phyloP scores from a whole-genome alignment of 2,888 invertebrate species.

The Lasioglossum lativentre region DNA sequence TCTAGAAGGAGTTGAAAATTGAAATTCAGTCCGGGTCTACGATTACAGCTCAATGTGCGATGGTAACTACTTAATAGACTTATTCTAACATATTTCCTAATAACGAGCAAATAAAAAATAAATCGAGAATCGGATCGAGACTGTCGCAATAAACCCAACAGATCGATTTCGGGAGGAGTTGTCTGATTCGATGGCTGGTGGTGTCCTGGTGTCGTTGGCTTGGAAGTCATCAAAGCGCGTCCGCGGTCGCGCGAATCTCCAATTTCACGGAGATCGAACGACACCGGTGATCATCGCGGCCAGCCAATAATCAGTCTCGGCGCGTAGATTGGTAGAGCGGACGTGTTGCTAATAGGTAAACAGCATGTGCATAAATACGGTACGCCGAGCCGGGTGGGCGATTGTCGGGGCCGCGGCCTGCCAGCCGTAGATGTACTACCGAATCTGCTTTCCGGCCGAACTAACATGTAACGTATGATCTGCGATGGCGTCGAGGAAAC shows the following conservation, averaged over 20 bases:
- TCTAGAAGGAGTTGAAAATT: too few relatives aligned
- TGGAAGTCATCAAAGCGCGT: background rate
- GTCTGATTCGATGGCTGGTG: background rate
- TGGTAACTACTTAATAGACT: too few relatives aligned
- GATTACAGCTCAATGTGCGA: too few relatives aligned
- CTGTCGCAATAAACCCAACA: too few relatives aligned
- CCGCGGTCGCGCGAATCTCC: too few relatives aligned
- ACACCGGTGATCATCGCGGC: constrained; percentile 20
- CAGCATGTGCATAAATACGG: constrained; percentile 63
- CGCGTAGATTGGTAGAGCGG: constrained; percentile 10
- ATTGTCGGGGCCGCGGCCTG: constrained; percentile 16
- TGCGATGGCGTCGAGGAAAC: constrained; percentile 44
- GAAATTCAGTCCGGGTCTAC: too few relatives aligned
- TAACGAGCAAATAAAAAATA: too few relatives aligned
- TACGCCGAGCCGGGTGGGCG: constrained; percentile 11
- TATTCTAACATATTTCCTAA: too few relatives aligned
- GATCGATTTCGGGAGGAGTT: background rate
- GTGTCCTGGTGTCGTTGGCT: background rate
- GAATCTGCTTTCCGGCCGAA: constrained; percentile 45
- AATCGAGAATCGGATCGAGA: too few relatives aligned
- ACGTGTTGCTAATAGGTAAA: constrained; percentile 66
- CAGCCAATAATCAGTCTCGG: constrained; percentile 26
- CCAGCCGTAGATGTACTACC: constrained; percentile 36
- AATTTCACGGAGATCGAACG: constrained; percentile 20
- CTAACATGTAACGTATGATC: constrained; percentile 59